Evolutionary conservation across 1,140 invertebrate species (phyloP).

Genomic region (Araneus ventricosus): DNA sequence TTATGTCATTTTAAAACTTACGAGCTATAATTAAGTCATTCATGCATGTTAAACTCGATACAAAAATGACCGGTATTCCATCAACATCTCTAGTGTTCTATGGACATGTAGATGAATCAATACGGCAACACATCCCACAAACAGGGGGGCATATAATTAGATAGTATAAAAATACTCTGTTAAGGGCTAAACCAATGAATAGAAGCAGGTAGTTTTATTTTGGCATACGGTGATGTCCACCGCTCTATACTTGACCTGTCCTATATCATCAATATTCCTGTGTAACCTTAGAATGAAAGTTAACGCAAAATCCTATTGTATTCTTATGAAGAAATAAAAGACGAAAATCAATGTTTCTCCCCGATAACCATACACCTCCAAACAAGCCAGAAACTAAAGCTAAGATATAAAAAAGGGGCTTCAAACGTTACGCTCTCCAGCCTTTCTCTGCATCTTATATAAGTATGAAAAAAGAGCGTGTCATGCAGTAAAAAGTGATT

Average conservation of each 20-base stretch:
- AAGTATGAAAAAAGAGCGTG: slow-evolving; percentile 15
- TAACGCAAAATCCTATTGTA: background rate
- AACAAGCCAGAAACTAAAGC: background rate
- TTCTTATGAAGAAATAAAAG: background rate
- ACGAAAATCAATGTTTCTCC: background rate
- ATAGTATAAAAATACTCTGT: no score
- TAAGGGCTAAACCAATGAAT: no score
- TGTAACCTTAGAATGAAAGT: background rate
- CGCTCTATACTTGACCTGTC: background rate
- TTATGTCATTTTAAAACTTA: no score
- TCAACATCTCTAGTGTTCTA: no score
- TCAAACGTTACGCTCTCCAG: background rate
- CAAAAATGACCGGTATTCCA: no score
- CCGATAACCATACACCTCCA: background rate
- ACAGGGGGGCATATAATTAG: no score
- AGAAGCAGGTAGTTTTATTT: background rate
- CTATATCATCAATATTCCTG: background rate
- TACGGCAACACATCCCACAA: no score
- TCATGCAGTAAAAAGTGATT: slow-evolving; percentile 69
- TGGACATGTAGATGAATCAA: no score
- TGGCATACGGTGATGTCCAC: background rate
- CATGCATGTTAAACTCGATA: no score
- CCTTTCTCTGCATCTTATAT: background rate
- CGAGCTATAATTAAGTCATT: no score
- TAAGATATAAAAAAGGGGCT: background rate